Evolutionary conservation across 2,797 vertebrate species (phyloP), one percentile per base, ranked within the genome.

Genomic region (Sebastes ruberrimus): DNA sequence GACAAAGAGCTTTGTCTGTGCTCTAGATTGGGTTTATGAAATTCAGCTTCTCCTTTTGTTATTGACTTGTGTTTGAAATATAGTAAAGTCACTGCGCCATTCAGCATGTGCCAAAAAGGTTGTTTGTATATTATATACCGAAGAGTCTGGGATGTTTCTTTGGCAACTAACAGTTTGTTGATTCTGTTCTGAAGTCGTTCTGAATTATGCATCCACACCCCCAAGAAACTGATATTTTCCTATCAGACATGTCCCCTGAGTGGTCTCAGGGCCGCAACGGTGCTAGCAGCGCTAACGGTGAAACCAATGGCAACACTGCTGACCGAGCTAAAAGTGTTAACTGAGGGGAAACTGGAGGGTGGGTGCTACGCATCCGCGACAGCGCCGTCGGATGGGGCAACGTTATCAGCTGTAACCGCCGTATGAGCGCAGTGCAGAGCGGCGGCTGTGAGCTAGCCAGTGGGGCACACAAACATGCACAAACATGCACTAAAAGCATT

Each of bases 1-100:
- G 78, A 77, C 75, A 74, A 27, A 71, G 62, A 69, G 38, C 60
- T 56, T 74, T 84, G 76, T 78, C 65, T 88, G 76, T 74, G 80
- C 78, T 68, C 74, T 56, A 32, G 63, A n/a, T 59, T 68, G 61
- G n/a, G 63, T 76, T 78, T 80, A 38, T 79, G 60, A 62, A 70
- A 80, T 76, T n/a, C 70, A 80, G 52, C 53, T 74, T 83, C 64
- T 83, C 23, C 42, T 61, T 87, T 87, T 61, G 46, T 62, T 46
- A 46, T 33, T 56, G 38, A 59, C 28, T 57, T 10, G 25, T 78
- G 64, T 76, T 78, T 73, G 60, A 82, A 81, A 70, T 66, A 63
- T 42, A 59, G 74, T 61, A 59, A 89, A 80, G 59, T 80, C 33
- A 14, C 30, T 32, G 59, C 63, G 46, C 74, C 16, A 35, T 71